Base-by-base conservation (phyloP, 2,888 invertebrate species). In the Diaprepes abbreviatus region DNA sequence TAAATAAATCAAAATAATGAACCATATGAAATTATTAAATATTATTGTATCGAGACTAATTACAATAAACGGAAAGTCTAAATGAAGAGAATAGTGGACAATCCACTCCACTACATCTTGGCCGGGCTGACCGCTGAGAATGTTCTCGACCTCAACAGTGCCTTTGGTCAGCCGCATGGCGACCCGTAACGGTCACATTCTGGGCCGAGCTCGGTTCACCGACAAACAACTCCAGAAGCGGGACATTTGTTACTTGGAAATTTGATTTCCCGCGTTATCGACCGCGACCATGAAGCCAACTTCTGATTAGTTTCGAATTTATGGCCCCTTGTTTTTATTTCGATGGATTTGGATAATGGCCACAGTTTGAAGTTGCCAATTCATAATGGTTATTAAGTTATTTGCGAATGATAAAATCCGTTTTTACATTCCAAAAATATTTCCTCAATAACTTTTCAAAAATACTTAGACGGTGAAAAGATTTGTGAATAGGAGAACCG, bases 201-300 rank as follows among this genome's bases (percentile, higher is more conserved):
- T 81, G 70, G 74, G 52, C 68, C 67, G 45, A 60, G 54, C 60
- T 78, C 75, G 78, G 77, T 79, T 77, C 77, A 76, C 81, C 79
- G 76, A 79, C 81, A 81, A 83, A 82, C 80, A 82, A 82, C 78
- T 81, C 76, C 77, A 77, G 79, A 80, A 81, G 80, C 80, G 79
- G 80, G 79, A 80, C 81, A 82, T 82, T 82, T 81, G 80, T 83
- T 82, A 82, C 81, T 82, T 79, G 80, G 76, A 80, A 81, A 78
- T 78, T 78, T 79, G 78, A 78, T 79, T 78, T 77, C 73, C 75
- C 76, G 74, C 76, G 65, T 74, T 78, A 76, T 78, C 76, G 77
- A 78, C 77, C 70, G 66, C 70, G 35, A 63, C 66, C 36, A 70
- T 70, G 75, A 76, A 74, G 75, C 75, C 65, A 73, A 75, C 76